Evolutionary conservation across 2,888 invertebrate species (phyloP).

Genomic region (Gandaritis pyraliata): DNA sequence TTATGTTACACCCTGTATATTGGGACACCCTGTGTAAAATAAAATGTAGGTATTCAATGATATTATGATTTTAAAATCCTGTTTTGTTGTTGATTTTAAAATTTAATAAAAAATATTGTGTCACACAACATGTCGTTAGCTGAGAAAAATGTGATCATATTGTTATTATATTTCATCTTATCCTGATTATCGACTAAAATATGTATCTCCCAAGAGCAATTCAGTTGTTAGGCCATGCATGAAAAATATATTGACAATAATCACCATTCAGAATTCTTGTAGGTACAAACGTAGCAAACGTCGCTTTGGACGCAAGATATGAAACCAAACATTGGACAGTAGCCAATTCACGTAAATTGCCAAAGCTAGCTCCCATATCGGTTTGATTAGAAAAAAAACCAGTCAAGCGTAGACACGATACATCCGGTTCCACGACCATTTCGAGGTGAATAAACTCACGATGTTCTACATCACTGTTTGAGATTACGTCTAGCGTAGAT

Average conservation of each 20-base stretch:
- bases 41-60: too few relatives aligned
- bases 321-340: conserved; percentile 49
- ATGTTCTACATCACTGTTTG: too few relatives aligned
- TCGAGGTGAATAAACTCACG: not conserved
- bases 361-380: conserved; percentile 49
- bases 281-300: conserved; percentile 1
- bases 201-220: not conserved
- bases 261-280: conserved; percentile 7
- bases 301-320: conserved; percentile 16
- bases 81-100: too few relatives aligned
- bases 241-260: not conserved
- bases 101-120: too few relatives aligned
- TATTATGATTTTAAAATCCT: too few relatives aligned
- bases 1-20: too few relatives aligned
- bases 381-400: conserved; percentile 54
- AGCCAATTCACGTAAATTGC: conserved; percentile 51
- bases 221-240: not conserved
- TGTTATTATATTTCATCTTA: too few relatives aligned
- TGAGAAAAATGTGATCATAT: too few relatives aligned
- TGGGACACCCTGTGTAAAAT: too few relatives aligned
- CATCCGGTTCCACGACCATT: not conserved
- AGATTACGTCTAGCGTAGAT: too few relatives aligned
- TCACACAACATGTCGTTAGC: too few relatives aligned
- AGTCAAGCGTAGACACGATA: not conserved
- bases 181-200: too few relatives aligned